A percentile compares a stretch with the other conserved stretches of the same genome.
These are phyloP conservation scores for Euschistus heros DNA, from an alignment of 1,140 invertebrate genomes.

Conservation along the genomic window DNA sequence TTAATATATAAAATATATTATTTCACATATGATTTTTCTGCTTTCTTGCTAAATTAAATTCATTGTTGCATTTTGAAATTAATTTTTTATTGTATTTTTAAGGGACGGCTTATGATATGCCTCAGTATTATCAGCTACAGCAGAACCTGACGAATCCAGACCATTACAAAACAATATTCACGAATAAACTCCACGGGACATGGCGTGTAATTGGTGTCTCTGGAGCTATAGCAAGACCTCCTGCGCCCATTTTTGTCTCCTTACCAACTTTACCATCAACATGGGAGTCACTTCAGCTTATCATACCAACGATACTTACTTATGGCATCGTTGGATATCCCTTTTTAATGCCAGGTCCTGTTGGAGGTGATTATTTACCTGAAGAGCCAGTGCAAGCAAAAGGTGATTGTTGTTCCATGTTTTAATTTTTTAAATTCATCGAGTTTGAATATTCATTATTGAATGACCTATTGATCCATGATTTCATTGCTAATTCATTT, in stretches of 20 bases:
- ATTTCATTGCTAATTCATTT: no score
- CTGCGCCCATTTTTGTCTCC: conserved; percentile 74
- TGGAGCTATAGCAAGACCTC: conserved; percentile 66
- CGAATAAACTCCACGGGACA: conserved; percentile 38
- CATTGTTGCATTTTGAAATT: neutral
- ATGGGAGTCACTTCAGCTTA: conserved; percentile 72
- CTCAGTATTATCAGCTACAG: conserved; percentile 64
- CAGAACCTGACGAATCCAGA: conserved; percentile 64
- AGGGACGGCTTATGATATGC: conserved; percentile 73
- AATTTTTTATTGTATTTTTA: neutral
- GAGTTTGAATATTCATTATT: no score
- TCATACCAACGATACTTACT: conserved; percentile 75
- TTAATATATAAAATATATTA: no score
- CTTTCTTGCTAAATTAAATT: no score
- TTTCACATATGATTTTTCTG: no score
- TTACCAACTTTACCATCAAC: conserved; percentile 74
- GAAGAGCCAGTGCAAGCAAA: conserved; percentile 18
- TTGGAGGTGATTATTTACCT: conserved; percentile 61
- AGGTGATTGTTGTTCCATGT: neutral
- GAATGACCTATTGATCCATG: no score
- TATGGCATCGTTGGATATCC: conserved; percentile 82
- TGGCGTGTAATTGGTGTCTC: conserved; percentile 70
- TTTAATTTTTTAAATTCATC: no score
- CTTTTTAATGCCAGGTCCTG: conserved; percentile 83
- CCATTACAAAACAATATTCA: conserved; percentile 64